A percentile compares a stretch with the other conserved stretches of the same genome.
phyloP scores from a whole-genome alignment of 2,113 vertebrate genomes.

The Otis tarda region DNA sequence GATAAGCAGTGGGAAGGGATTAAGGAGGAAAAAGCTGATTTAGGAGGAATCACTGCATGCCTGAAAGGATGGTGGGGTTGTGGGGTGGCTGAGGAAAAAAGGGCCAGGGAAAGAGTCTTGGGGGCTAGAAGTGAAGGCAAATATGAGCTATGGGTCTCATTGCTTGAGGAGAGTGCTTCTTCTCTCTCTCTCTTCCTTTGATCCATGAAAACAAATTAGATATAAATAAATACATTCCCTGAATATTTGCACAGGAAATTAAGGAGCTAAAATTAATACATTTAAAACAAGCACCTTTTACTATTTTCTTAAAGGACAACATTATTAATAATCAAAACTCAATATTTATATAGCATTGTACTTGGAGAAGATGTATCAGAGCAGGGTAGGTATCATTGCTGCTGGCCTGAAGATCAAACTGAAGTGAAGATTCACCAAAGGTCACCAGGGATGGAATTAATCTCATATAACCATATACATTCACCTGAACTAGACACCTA shows the following conservation, averaged over 20 bases:
- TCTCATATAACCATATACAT: not conserved
- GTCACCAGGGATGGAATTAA: not conserved
- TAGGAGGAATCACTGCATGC: not conserved
- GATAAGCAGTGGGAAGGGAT: not conserved
- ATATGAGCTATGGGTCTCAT: not conserved
- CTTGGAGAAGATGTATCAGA: not conserved
- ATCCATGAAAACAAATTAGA: not conserved
- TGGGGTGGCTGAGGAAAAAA: not conserved
- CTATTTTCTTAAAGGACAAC: not conserved
- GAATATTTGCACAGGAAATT: not conserved
- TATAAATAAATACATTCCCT: not conserved
- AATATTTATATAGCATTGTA: not conserved
- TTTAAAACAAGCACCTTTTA: not conserved
- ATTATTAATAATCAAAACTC: not conserved
- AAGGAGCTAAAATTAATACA: not conserved
- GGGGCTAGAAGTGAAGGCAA: not conserved
- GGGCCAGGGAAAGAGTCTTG: not conserved
- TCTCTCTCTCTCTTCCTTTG: not conserved
- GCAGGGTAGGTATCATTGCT: not conserved
- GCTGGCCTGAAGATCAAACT: not conserved
- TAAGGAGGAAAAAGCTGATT: not conserved
- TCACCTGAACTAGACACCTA: not conserved
- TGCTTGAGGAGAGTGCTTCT: not conserved
- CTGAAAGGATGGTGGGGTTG: not conserved
- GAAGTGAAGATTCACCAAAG: not conserved